Conservation (phyloP, 2,888 invertebrate species). For the Antheraea assamensis region DNA sequence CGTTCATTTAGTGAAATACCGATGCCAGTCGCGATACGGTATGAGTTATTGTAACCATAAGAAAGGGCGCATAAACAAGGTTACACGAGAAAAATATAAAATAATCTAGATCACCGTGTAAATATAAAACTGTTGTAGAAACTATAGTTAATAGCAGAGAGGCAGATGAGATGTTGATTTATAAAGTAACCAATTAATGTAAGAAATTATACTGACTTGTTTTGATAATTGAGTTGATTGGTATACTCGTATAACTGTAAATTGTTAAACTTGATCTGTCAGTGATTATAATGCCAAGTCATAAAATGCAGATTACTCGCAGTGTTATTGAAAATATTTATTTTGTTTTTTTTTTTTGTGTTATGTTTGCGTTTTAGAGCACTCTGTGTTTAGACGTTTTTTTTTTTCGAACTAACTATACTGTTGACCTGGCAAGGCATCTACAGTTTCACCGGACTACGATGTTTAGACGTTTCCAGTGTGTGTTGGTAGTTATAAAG, state of each 20-base stretch:
- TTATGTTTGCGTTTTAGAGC: no score
- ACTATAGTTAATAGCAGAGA: slow-evolving; percentile 11
- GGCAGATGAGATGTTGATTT: slow-evolving; percentile 8
- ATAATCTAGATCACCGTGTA: slow-evolving; percentile 53
- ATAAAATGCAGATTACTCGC: not conserved
- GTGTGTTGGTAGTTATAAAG: not conserved
- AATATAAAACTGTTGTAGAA: slow-evolving; percentile 15
- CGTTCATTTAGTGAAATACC: slow-evolving; percentile 80
- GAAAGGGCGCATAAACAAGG: slow-evolving; percentile 60
- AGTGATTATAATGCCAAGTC: not conserved
- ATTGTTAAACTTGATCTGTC: not conserved
- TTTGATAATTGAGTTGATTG: not conserved
- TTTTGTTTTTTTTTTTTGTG: not conserved
- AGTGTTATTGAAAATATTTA: not conserved
- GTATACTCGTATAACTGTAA: not conserved
- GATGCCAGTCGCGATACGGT: slow-evolving; percentile 71
- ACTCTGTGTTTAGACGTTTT: no score
- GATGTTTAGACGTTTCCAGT: no score
- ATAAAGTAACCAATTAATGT: slow-evolving; percentile 5
- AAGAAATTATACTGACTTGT: not conserved
- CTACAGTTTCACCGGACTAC: no score
- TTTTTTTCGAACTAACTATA: no score
- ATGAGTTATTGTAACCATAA: slow-evolving; percentile 73
- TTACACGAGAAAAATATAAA: slow-evolving; percentile 55
- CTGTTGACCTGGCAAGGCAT: no score